Evolutionary conservation across 1,140 invertebrate genomes (phyloP), one percentile per base, ranked within the genome.

Genomic region (Proctacanthus coquilletti): DNA sequence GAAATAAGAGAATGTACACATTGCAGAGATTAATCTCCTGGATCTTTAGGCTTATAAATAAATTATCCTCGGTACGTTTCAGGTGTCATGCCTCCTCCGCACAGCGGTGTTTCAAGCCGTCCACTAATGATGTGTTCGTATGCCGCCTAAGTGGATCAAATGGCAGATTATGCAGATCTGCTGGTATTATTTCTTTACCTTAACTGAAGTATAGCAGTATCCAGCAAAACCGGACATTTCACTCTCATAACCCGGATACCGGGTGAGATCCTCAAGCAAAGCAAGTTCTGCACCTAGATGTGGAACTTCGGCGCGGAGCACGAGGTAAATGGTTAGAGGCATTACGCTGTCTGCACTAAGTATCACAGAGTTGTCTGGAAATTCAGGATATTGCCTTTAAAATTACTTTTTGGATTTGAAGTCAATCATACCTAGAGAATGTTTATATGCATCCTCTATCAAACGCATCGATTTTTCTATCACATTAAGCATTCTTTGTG

Each of bases 181-280:
- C 8, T 11, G 6, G 6, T 5, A 6, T 11, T 11, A 32, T 6
- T 15, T 6, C 5, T 5, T 32, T 15, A 32, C 31, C 39, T 60
- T 60, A 0, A 60, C 39, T 14, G 56, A 59, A 6, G 56, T 58
- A 27, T 55, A 56, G 35, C 56, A 60, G 35, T 60, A 60, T n/a
- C 56, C 56, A 4, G 53, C 52, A 46, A 59, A 47, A 11, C 56
- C 56, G 32, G 49, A 53, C 56, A 60, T 60, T 41, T 57, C 53
- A 14, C 46, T 48, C 44, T 60, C 51, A 21, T 54, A 58, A 42
- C 56, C 56, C 20, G 48, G 42, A 2, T 51, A 51, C n/a, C 51
- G 53, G 19, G 54, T 60, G 21, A 60, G 42, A 30, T 60, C 57
- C 29, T 60, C 54, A 3, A 60, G 44, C 18, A 60, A 21, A 19